Evolutionary conservation across 2,797 vertebrate species (phyloP).

Genomic region (Notamacropus eugenii): DNA sequence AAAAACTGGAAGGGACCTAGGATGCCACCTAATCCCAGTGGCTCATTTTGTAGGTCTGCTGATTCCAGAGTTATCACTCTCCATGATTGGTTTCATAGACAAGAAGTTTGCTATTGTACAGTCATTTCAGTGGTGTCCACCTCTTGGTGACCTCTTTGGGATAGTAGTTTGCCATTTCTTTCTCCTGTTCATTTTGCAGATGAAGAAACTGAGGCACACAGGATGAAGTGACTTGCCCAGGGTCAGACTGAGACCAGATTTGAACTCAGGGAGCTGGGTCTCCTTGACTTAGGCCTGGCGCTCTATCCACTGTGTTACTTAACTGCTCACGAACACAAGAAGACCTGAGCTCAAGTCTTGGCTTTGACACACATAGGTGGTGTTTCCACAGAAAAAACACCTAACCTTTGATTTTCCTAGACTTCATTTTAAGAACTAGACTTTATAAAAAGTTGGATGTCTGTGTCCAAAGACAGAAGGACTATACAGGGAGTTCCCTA

Average conservation of each 20-base stretch:
- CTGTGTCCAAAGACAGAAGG: neutral
- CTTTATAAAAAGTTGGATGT: neutral
- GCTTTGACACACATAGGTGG: neutral
- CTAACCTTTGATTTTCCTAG: neutral
- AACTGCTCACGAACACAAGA: neutral
- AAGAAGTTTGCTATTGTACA: neutral
- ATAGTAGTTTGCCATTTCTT: neutral
- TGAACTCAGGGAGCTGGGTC: neutral
- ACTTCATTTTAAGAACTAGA: neutral
- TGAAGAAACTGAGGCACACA: neutral
- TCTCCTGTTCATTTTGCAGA: neutral
- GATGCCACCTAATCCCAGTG: neutral
- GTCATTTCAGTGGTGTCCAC: neutral
- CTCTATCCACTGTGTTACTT: neutral
- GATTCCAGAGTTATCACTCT: neutral
- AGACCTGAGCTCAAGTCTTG: neutral
- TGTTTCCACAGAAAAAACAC: neutral
- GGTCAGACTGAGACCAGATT: neutral
- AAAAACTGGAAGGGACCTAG: neutral
- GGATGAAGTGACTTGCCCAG: neutral
- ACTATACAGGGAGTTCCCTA: neutral
- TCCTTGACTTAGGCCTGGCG: neutral
- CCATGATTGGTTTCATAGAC: neutral
- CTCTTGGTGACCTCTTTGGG: neutral
- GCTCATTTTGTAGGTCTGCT: neutral